Evolutionary conservation across 2,888 invertebrate species (phyloP).

Genomic region (Lasiommata megera): DNA sequence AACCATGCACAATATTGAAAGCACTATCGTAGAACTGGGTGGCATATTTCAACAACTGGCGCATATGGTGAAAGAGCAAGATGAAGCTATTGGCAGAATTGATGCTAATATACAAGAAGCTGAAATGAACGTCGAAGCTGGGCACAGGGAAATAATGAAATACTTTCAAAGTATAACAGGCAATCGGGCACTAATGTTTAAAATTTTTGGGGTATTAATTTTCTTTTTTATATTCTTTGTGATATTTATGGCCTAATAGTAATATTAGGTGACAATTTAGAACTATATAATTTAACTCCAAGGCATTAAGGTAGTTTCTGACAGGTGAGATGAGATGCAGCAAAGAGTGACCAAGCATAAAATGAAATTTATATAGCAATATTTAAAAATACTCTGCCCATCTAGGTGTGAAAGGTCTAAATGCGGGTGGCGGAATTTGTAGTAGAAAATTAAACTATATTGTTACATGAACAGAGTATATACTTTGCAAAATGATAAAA

Average conservation of each 20-base stretch:
- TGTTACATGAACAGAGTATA: too few species aligned
- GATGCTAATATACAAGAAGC: conserved; percentile 98
- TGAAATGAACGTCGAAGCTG: conserved; percentile 97
- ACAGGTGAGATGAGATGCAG: too few species aligned
- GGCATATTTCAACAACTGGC: conserved; percentile 98
- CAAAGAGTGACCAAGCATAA: too few species aligned
- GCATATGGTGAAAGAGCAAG: conserved; percentile 99
- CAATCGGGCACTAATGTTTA: conserved; percentile 99
- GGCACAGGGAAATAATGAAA: conserved; percentile 97
- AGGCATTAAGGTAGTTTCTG: too few species aligned
- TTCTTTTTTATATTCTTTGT: conserved; percentile 99
- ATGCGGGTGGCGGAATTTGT: too few species aligned
- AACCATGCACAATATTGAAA: conserved; percentile 99
- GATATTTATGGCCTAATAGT: conserved; percentile 91
- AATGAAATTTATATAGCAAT: too few species aligned
- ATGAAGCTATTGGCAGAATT: conserved; percentile 98
- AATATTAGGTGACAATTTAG: too few species aligned
- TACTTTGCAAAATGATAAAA: too few species aligned
- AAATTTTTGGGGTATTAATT: conserved; percentile 98
- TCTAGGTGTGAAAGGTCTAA: too few species aligned
- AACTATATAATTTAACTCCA: too few species aligned
- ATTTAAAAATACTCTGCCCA: too few species aligned
- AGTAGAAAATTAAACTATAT: too few species aligned
- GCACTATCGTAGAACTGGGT: conserved; percentile 99
- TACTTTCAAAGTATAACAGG: conserved; percentile 98